These are phyloP conservation scores for Epinephelus fuscoguttatus DNA, from an alignment of 2,113 vertebrate species.

Conservation along the genomic window DNA sequence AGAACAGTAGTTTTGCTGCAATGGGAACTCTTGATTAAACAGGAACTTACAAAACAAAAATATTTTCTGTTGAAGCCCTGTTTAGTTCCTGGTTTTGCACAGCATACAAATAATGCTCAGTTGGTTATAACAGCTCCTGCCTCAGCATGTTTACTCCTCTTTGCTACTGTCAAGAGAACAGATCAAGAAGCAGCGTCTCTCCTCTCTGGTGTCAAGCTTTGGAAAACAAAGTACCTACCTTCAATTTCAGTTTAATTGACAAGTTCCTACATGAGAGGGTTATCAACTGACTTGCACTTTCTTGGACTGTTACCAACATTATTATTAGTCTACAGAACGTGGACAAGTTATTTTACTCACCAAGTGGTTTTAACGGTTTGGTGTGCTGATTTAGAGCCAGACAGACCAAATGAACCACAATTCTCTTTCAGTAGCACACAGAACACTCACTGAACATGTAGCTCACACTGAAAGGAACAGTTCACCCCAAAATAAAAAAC, in stretches of 20 bases:
- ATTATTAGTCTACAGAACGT: background rate
- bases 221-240: background rate
- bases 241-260: conserved; percentile 4
- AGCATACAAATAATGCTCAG: background rate
- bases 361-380: background rate
- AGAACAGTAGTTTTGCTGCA: no score
- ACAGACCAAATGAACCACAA: background rate
- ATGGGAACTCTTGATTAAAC: no score
- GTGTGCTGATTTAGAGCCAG: background rate
- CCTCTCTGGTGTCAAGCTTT: conserved; percentile 12
- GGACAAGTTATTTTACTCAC: background rate
- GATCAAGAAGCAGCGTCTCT: background rate
- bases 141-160: background rate
- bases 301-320: background rate
- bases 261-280: background rate
- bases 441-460: background rate
- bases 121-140: background rate
- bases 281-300: background rate
- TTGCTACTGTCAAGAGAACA: background rate
- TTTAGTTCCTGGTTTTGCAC: background rate
- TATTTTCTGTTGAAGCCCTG: background rate
- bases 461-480: background rate
- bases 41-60: no score
- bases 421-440: background rate
- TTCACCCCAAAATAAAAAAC: no score